Evolutionary conservation across 2,113 vertebrate genomes (phyloP), one percentile per base, ranked within the genome.

Genomic region (Strix uralensis): DNA sequence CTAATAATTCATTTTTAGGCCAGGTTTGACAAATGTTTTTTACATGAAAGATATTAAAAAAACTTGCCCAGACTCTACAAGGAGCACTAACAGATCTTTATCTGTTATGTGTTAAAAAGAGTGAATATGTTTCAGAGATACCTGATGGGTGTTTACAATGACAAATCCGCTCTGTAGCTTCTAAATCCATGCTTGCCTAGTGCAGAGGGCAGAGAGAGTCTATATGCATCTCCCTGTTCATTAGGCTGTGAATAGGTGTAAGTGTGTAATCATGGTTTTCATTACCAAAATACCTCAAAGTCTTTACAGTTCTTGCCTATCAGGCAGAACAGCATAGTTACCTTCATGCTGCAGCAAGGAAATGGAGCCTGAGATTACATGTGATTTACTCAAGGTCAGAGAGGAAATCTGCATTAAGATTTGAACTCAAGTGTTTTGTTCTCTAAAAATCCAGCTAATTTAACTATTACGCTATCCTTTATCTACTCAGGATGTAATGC

Each of bases 321-420:
- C 49, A 69, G 75, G 66, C n/a, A 63, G 70, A 92, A 70, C 38
- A 93, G 27, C 47, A 38, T 19, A 47, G 49, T 54, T n/a, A n/a
- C 36, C 25, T 22, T 84, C 40, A 87, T 61, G 27, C 62, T 92
- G 32, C 42, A 90, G 47, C 59, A 88, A 62, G 26, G 51, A 94
- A 92, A 88, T 59, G 75, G 18, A 25, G 34, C 67, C 54, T 73
- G 86, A 93, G 47, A 70, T 70, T 83, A 59, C 51, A n/a, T 13
- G 32, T 54, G 62, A 80, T 90, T 92, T 96, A 93, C 66, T 87
- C 78, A 95, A 94, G 87, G 74, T 93, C 66, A 83, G 57, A 77
- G 66, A 91, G 44, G 40, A 93, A 88, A 88, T 75, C 30, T 82
- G 78, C 79, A 38, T 80, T 86, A 85, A 65, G 57, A 17, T 61